A percentile compares a stretch with the other conserved stretches of the same genome.
These are phyloP conservation scores for Tamias sibiricus DNA, from an alignment of 2,113 vertebrate genomes.

Conservation along the genomic window DNA sequence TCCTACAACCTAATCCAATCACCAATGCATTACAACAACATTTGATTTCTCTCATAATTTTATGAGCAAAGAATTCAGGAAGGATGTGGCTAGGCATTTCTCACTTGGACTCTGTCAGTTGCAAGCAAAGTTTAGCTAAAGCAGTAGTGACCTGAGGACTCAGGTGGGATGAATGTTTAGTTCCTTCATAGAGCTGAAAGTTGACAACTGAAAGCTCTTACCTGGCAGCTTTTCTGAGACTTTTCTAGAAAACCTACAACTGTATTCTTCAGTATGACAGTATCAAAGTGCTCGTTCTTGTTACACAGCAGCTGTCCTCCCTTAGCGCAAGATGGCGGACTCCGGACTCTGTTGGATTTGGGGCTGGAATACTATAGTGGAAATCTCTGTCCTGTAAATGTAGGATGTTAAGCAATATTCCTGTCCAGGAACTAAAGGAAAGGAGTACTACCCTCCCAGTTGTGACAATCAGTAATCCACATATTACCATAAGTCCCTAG, in stretches of 20 bases:
- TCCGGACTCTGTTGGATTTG: background rate
- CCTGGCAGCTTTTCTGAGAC: background rate
- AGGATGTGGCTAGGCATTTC: background rate
- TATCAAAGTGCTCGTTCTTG: background rate
- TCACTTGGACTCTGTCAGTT: background rate
- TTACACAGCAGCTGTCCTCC: background rate
- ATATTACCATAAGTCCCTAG: background rate
- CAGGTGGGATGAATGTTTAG: background rate
- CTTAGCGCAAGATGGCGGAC: background rate
- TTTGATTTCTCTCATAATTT: conserved; percentile 23
- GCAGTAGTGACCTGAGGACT: background rate
- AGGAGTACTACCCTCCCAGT: background rate
- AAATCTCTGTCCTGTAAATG: too few relatives aligned
- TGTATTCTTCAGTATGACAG: background rate
- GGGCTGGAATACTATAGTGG: background rate
- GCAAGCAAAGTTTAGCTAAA: background rate
- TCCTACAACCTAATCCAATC: background rate
- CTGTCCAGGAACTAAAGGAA: background rate
- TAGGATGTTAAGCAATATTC: background rate
- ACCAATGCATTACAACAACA: background rate
- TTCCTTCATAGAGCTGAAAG: background rate
- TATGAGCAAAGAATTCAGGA: background rate
- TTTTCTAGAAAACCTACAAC: background rate
- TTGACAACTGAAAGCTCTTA: background rate
- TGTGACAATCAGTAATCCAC: background rate